Evolutionary conservation across 64 coral and sea anemone species (phyloP), one percentile per base, ranked within the genome.

Genomic region (Astreopora myriophthalma): DNA sequence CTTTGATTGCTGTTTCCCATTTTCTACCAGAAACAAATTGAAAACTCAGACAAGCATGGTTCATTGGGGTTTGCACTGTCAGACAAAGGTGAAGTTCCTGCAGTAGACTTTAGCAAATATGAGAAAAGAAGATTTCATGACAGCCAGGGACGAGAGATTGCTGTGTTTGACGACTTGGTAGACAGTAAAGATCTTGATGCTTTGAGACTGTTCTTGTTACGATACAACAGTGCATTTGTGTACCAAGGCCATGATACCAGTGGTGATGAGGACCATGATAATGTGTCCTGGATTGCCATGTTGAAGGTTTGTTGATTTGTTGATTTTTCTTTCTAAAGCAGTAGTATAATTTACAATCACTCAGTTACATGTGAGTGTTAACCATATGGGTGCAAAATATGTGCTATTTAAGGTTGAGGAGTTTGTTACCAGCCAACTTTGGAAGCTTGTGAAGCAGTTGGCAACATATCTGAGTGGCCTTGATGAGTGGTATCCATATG

Each of bases 401-500:
- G 5, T 34, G 11, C 31, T 33, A 23, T 67, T 49, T 20, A 22
- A 98, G 96, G 79, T 95, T 0, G 73, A 94, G 17, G 55, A 85
- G 26, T 95, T 98, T 74, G 37, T 92, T 0, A 95, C 62, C 80
- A 98, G 96, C 44, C 75, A 86, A 9, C 48, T 98, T 34, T 98
- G 96, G 96, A 85, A 90, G 44, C 35, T 83, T 12, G 93, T 98
- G 6, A 98, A 95, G 37, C 84, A 70, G 17, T 40, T 92, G 75
- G 93, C 89, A 3, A 86, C 89, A 12, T 98, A 86, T 42, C 49
- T 98, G 3, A 98, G 96, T 71, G 90, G 90, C 42, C 28, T 80
- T 25, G 22, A 95, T 71, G 72, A 87, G 33, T 98, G 96, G 96
- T 93, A 86, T 86, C 96, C 96, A 5, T 98, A 98, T 67, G 96